Evolutionary conservation across 2,888 invertebrate species (phyloP).

Genomic region (Meiosimyza platycephala): DNA sequence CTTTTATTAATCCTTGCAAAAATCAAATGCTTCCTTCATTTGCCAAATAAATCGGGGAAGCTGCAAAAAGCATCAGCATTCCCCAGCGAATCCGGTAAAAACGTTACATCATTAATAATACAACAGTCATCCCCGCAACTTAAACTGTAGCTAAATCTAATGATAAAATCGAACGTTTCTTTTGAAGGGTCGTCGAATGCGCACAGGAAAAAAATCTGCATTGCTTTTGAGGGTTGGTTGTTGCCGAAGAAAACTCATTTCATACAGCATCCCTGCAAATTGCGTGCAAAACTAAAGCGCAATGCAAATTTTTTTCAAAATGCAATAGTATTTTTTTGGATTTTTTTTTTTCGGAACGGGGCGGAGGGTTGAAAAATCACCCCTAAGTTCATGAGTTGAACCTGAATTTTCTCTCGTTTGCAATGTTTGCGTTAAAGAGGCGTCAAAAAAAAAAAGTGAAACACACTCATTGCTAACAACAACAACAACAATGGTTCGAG

Average conservation of each 20-base stretch:
- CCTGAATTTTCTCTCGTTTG: not conserved
- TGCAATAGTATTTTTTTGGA: not conserved
- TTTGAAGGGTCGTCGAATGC: not conserved
- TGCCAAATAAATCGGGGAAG: conserved; percentile 1
- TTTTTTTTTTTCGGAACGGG: not conserved
- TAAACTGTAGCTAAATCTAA: not conserved
- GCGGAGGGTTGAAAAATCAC: conserved; percentile 28
- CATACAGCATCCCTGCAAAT: conserved; percentile 26
- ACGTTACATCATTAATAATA: conserved; percentile 3
- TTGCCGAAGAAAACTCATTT: not conserved
- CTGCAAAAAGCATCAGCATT: not conserved
- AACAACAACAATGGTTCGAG: not conserved
- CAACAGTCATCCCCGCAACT: not conserved
- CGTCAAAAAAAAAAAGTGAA: conserved; percentile 14
- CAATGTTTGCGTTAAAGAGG: conserved; percentile 17
- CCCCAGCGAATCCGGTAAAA: conserved; percentile 1
- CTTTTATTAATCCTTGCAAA: conserved; percentile 9
- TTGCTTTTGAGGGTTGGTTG: conserved; percentile 18
- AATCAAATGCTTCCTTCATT: not conserved
- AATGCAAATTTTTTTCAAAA: conserved; percentile 32
- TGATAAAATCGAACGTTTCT: not conserved
- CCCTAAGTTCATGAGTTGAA: conserved; percentile 8
- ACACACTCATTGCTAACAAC: conserved; percentile 21
- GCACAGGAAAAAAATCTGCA: not conserved
- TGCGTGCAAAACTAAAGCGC: conserved; percentile 21